Base-by-base conservation (phyloP, 2,797 vertebrate genomes). In the Botia kubotai region DNA sequence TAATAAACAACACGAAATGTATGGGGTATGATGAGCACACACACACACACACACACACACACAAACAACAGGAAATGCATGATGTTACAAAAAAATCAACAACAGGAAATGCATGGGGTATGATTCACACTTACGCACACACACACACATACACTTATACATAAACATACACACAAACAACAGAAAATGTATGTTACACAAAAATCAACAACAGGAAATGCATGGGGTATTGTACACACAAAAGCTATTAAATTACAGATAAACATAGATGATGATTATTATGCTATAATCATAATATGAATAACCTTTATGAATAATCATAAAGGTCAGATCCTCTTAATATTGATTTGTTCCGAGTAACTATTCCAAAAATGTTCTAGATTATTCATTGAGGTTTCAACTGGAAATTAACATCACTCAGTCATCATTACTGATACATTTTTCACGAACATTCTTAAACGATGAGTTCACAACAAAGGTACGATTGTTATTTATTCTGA, bases 1-100 rank as follows among this genome's bases (percentile, higher is more conserved):
- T 29, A 23, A 52, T 19, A 75, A 43, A 72, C 53, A 43, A 62
- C 39, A 74, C 21, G 43, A 19, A 46, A 75, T 19, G 60, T 16
- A 19, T 13, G 16, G 63, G 21, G 2, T 58, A 73, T 63, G 43
- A 43, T 62, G 60, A 1, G 23, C 23, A 26, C 23, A 26, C 23
- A 48, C 39, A 50, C 33, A 74, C 4, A 48, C 39, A 50, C 33
- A 74, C 4, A 48, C 39, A 50, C 2, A 33, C 0, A 33, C 33
- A 33, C 4, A 33, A 5, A 3, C 33, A 33, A 33, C 33, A 33
- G 33, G 3, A 2, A 33, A 33, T 33, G 33, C 33, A 33, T 33
- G 4, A 33, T 26, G 23, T 26, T 26, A 26, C 23, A 26, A 26
- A 26, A 26, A 26, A 26, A 26, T 26, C 23, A 26, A 26, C 33